These are phyloP conservation scores for Austrolebias charrua DNA, from an alignment of 2,797 vertebrate species.

Conservation along the genomic window DNA sequence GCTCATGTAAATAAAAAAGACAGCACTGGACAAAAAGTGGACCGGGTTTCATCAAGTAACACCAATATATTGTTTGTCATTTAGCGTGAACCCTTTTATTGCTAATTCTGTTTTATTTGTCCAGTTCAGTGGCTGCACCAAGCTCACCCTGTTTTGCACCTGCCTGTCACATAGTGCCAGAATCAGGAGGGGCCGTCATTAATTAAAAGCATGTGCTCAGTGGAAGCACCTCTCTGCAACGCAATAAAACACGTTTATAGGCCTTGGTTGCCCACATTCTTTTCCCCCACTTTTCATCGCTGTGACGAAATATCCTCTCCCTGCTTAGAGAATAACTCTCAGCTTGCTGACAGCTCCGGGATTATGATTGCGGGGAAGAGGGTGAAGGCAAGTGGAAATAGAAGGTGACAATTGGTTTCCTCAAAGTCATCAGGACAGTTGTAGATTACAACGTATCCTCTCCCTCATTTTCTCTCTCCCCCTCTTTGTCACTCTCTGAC, in stretches of 20 bases:
- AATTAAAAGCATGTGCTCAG: conserved; percentile 77
- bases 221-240: conserved; percentile 62
- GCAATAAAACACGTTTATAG: conserved; percentile 82
- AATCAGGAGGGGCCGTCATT: conserved; percentile 66
- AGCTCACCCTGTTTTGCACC: conserved; percentile 10
- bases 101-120: conserved; percentile 37
- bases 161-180: conserved; percentile 16
- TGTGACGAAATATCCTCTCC: conserved; percentile 77
- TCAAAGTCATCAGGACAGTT: conserved; percentile 75
- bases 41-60: neutral
- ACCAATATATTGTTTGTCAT: neutral
- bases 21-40: too few relatives aligned
- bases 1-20: conserved; percentile 1
- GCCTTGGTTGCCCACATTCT: conserved; percentile 68
- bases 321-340: conserved; percentile 72
- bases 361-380: conserved; percentile 58
- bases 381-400: conserved; percentile 52
- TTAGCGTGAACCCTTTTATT: conserved; percentile 30
- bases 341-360: conserved; percentile 64
- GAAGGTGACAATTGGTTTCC: conserved; percentile 67
- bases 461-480: conserved; percentile 57
- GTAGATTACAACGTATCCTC: conserved; percentile 75
- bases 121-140: conserved; percentile 22
- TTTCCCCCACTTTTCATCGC: conserved; percentile 75
- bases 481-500: conserved; percentile 70